phyloP scores from a whole-genome alignment of 2,888 invertebrate species.

The Andrena hattorfiana region DNA sequence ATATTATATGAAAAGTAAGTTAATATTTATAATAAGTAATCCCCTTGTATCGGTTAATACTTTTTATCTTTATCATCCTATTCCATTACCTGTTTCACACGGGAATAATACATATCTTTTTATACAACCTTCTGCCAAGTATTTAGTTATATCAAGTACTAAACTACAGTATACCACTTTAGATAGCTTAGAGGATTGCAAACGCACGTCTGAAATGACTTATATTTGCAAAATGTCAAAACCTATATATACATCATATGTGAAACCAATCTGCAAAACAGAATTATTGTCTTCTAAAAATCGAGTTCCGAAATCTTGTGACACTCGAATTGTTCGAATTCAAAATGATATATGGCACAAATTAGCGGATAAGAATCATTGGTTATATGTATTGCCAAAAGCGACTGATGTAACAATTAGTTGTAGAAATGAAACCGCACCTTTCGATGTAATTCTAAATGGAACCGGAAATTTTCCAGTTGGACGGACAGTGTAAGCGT shows the following conservation, averaged over 20 bases:
- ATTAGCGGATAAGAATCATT: conserved; percentile 12
- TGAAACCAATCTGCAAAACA: conserved; percentile 34
- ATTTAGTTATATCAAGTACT: conserved; percentile 2
- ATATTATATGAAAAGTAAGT: too few species aligned
- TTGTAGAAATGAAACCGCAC: too few species aligned
- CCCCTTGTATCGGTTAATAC: neutral
- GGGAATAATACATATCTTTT: neutral
- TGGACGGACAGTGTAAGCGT: too few species aligned
- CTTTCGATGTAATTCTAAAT: too few species aligned
- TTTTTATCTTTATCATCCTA: neutral
- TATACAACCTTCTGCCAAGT: conserved; percentile 6
- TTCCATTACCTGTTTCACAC: neutral
- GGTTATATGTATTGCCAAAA: neutral
- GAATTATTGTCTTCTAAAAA: conserved; percentile 27
- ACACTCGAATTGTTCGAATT: neutral
- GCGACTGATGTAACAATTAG: neutral
- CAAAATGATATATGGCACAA: conserved; percentile 19
- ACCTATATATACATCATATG: conserved; percentile 30
- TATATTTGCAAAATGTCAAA: conserved; percentile 26
- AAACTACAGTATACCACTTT: conserved; percentile 21
- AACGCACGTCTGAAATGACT: conserved; percentile 17
- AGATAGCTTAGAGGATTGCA: conserved; percentile 3
- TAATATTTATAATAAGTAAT: too few species aligned
- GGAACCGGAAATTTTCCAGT: too few species aligned
- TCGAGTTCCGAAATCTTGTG: conserved; percentile 28